Base-by-base conservation (phyloP, 1,140 invertebrate species). In the Bombus impatiens region DNA sequence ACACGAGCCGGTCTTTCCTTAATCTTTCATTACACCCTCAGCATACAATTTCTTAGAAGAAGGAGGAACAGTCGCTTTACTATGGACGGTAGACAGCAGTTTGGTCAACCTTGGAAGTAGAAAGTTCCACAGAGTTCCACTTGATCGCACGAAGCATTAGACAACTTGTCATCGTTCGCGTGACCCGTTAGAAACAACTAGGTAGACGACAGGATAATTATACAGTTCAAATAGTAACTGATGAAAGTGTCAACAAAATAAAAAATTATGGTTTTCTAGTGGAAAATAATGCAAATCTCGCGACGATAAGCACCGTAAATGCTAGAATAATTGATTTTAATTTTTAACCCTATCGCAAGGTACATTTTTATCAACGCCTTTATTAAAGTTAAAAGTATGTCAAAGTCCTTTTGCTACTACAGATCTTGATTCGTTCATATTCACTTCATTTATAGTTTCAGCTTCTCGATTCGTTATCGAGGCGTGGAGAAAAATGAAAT, bases 111-210 rank as follows among this genome's bases (percentile, higher is more conserved):
- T 13, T 62, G 59, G 10, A 62, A 62, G 59, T n/a, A 62, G 59
- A 62, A 62, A 62, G 59, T 62, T 62, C 59, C 59, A 62, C 28
- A 62, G 59, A 62, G 59, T 62, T 62, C 28, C 3, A 62, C 59
- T 62, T 62, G 28, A 12, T 0, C 2, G 59, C 4, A n/a, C 59
- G 59, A 28, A 9, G 59, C 59, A n/a, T 62, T n/a, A 62, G 59
- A 62, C 59, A 62, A 62, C 59, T 62, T n/a, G 59, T 62, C 59
- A 62, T 62, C 59, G 59, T 62, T 62, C 59, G 59, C 59, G 59
- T 62, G 59, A 62, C 59, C 28, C 59, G 28, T 62, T 62, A 13
- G 28, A n/a, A 62, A 62, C 28, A n/a, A n/a, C 9, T 10, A n/a
- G 9, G 12, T n/a, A 62, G 28, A 62, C 59, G 59, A 62, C 59